A percentile compares a stretch with the other conserved stretches of the same genome.
Evolutionary conservation across 1,140 invertebrate genomes (phyloP).

Genomic region (Samia ricini): DNA sequence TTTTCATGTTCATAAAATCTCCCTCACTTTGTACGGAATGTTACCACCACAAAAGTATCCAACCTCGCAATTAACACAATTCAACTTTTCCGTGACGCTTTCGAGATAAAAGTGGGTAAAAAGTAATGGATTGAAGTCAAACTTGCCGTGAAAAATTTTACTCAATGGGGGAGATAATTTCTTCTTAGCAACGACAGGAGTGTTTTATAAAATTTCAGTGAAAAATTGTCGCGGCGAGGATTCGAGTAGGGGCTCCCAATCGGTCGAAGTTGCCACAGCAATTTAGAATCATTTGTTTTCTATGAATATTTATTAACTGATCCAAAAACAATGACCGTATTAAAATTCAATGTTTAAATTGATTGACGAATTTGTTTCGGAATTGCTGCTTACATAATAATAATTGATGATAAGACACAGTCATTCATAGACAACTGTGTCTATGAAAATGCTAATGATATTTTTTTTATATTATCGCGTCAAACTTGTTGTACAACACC

Average conservation of each 20-base stretch:
- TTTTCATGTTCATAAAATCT: constrained; percentile 36
- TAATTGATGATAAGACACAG: too few relatives aligned
- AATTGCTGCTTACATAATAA: constrained; percentile 15
- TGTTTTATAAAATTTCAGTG: constrained; percentile 72
- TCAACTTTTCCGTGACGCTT: constrained; percentile 53
- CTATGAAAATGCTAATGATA: too few relatives aligned
- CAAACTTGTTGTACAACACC: too few relatives aligned
- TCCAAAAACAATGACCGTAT: constrained; percentile 57
- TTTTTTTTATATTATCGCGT: too few relatives aligned
- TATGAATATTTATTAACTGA: constrained; percentile 69
- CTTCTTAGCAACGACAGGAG: constrained; percentile 52
- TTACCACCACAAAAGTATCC: constrained; percentile 56
- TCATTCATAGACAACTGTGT: too few relatives aligned
- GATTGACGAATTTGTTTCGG: constrained; percentile 31
- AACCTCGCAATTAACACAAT: constrained; percentile 67
- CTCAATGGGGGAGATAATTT: constrained; percentile 75
- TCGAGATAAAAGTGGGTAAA: constrained; percentile 66
- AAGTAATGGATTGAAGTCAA: constrained; percentile 75
- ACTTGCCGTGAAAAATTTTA: constrained; percentile 74
- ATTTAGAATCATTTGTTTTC: constrained; percentile 68
- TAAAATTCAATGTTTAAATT: constrained; percentile 41
- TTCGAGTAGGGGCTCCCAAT: constrained; percentile 33
- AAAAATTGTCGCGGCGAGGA: constrained; percentile 57
- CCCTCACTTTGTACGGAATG: constrained; percentile 37
- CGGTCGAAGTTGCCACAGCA: constrained; percentile 50